Evolutionary conservation across 2,113 vertebrate species (phyloP), one percentile per base, ranked within the genome.

Genomic region (Aphelocoma coerulescens): DNA sequence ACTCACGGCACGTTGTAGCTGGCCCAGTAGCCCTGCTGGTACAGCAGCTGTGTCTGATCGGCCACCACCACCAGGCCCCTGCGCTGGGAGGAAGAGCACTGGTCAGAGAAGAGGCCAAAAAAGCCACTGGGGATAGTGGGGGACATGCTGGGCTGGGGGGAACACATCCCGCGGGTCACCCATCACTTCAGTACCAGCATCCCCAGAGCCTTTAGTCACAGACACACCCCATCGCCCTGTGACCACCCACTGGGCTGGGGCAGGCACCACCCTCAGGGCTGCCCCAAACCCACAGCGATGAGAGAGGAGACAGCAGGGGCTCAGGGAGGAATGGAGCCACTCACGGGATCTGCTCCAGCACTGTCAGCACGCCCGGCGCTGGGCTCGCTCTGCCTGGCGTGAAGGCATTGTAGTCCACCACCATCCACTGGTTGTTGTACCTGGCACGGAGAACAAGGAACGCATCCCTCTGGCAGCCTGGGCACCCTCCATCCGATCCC

Each of bases 371-470:
- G 1, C 95, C 96, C 5, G 76, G 95, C 8, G 87, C 94, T 0
- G 97, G 91, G 66, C 95, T 89, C 3, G 91, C 75, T 39, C 71
- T 68, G 1, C 98, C 98, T 0, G 98, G 98, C 4, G 87, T 83
- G 27, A 99, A 99, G 15, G 84, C 91, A 0, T 99, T 99, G 76
- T 99, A 99, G 93, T 99, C 98, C 91, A 99, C 98, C 71, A 99
- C 98, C 99, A 99, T 99, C 99, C 99, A 99, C 96, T 99, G 99
- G 97, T 99, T 99, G 96, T 99, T 99, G 91, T 99, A 99, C 84
- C 99, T 99, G 96, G 88, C 30, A 27, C 0, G 6, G 87, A 74
- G 46, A 74, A 87, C 52, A 78, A 9, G 41, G 9, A 80, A 14
- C 39, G 14, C 72, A 23, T 18, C 21, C 37, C n/a, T 54, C 23